Evolutionary conservation across 1,140 invertebrate genomes (phyloP).

Genomic region (Carcinoscorpius rotundicauda): DNA sequence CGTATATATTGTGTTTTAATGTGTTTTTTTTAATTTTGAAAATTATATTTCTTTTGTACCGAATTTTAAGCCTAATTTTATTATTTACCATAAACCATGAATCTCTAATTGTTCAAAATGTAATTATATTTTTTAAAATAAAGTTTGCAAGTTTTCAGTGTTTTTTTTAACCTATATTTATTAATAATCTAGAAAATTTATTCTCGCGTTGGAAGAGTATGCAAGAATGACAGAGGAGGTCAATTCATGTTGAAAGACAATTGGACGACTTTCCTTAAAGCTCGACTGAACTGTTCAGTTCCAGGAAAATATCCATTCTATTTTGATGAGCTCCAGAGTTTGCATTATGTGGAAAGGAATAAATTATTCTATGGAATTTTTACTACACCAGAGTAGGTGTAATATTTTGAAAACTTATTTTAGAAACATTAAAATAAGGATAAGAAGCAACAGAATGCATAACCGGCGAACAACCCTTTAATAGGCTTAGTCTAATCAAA

Average conservation of each 20-base stretch:
- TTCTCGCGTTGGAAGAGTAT: slow-evolving; percentile 80
- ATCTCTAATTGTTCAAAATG: too few species aligned
- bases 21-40: too few species aligned
- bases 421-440: too few species aligned
- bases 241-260: slow-evolving; percentile 56
- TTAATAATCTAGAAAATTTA: slow-evolving; percentile 57
- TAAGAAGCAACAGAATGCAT: too few species aligned
- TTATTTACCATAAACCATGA: too few species aligned
- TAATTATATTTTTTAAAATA: too few species aligned
- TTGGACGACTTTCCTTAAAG: slow-evolving; percentile 89
- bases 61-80: too few species aligned
- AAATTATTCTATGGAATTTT: slow-evolving; percentile 84
- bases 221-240: slow-evolving; percentile 76
- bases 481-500: too few species aligned
- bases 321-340: slow-evolving; percentile 81
- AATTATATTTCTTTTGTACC: too few species aligned
- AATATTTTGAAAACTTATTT: too few species aligned
- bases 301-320: slow-evolving; percentile 88
- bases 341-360: slow-evolving; percentile 57
- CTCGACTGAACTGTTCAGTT: slow-evolving; percentile 77
- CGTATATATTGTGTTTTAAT: too few species aligned
- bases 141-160: not conserved
- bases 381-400: slow-evolving; percentile 66
- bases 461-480: too few species aligned
- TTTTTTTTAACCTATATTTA: not conserved